phyloP scores from a whole-genome alignment of 2,888 invertebrate genomes.

The Himalopsyche japonica region DNA sequence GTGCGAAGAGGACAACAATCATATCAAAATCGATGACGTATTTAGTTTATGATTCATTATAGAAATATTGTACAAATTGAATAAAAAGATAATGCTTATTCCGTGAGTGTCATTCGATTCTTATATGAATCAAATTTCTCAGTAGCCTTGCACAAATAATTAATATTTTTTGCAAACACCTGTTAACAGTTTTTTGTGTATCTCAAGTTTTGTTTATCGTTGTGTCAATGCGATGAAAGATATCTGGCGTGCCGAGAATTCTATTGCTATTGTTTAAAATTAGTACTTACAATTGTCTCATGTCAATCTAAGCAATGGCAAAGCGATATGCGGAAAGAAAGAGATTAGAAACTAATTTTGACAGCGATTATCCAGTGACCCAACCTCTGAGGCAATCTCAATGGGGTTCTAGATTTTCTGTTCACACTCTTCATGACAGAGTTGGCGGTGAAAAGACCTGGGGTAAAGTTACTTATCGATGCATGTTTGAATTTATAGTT shows the following conservation, averaged over 20 bases:
- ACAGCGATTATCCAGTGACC: conserved; percentile 50
- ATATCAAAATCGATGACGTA: conserved; percentile 4
- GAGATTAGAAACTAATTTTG: conserved; percentile 51
- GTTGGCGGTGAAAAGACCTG: conserved; percentile 35
- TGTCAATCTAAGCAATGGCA: neutral
- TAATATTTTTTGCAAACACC: neutral
- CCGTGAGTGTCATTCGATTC: neutral
- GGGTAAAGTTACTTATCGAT: conserved; percentile 12
- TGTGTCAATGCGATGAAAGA: neutral
- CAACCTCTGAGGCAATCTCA: conserved; percentile 23
- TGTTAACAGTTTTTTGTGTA: neutral
- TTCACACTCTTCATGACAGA: conserved; percentile 31
- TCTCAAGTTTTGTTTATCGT: conserved; percentile 2
- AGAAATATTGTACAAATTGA: neutral
- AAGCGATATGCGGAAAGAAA: conserved; percentile 6
- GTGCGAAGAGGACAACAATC: neutral
- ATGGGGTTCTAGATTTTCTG: conserved; percentile 34
- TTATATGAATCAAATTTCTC: neutral
- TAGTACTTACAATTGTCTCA: neutral
- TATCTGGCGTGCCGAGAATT: neutral
- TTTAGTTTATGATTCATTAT: conserved; percentile 12
- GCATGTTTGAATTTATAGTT: neutral
- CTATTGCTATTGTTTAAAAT: neutral
- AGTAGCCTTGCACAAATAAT: neutral
- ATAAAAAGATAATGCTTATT: neutral